Evolutionary conservation across 2,888 invertebrate genomes (phyloP), one percentile per base, ranked within the genome.

Genomic region (Loripinus fragilis): DNA sequence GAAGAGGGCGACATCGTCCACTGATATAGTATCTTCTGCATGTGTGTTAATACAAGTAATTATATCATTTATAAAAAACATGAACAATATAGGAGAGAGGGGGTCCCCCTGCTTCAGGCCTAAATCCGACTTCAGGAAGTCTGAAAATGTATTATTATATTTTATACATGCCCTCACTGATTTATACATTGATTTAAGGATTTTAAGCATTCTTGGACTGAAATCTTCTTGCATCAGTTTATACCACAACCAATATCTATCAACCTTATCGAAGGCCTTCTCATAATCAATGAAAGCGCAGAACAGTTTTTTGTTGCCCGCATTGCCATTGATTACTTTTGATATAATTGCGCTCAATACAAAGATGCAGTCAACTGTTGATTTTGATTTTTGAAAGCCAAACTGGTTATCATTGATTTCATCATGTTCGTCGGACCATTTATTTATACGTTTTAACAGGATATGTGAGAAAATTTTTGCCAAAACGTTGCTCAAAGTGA

Each of bases 341-440:
- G n/a, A 23, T 42, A 67, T 67, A 12, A 67, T 7, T 42, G 67
- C 10, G 28, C n/a, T n/a, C n/a, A n/a, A n/a, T n/a, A n/a, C n/a
- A 23, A 41, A 66, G 10, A 74, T 74, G 28, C 67, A 66, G 35
- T 74, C 67, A 35, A 68, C 38, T 42, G 68, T 74, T 1, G 52
- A 68, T 25, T 48, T 48, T 1, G 35, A 41, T 15, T 28, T 48
- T 41, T 52, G 42, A 55, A 67, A 74, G 2, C 68, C 74, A 28
- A 55, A 74, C 45, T 74, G 74, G 17, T 42, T 50, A 17, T 38
- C 33, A 1, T 0, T 25, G 15, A 68, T 30, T 28, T 41, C 42
- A 15, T 45, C 68, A 30, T 68, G 25, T 25, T n/a, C 25, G 1
- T 25, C 7, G n/a, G 68, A 25, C 55, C 35, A 74, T 38, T 68